Evolutionary conservation across 2,888 invertebrate species (phyloP), one percentile per base, ranked within the genome.

Genomic region (Chymomyza procnemis): DNA sequence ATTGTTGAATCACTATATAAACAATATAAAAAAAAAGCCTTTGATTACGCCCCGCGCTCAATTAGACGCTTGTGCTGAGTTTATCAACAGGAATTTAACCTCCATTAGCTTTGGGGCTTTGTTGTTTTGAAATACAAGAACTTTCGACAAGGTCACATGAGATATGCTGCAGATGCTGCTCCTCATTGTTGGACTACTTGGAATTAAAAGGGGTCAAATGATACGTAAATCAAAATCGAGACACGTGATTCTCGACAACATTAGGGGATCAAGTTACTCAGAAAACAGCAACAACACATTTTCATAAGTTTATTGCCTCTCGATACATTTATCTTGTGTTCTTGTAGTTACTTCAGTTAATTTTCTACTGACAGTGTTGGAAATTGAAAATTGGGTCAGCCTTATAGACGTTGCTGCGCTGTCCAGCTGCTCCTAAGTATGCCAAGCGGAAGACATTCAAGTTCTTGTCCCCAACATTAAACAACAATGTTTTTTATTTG

Each of bases 211-310:
- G 73, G 85, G 87, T 87, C 78, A 80, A 78, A 78, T 76, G 80
- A 85, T 75, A 80, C 66, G 69, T 67, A 75, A 78, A 71, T 67
- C 61, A 71, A 62, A 64, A 74, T 75, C 70, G 65, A 74, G 73
- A 77, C 78, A 85, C 82, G 79, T 85, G 85, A 88, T 87, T 80
- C 74, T 67, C 71, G 60, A 59, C 73, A 78, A 75, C 74, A 81
- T 85, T 81, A 74, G 75, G 80, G 77, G 76, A 80, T 86, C 85
- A 87, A 75, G 72, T 86, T 82, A 70, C 86, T 59, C 61, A 48
- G 76, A 74, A 58, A 58, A 58, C 12, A 58, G 41, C 18, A 34
- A 59, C 9, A 50, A 50, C 5, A 47, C 8, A n/a, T 47, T 47
- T 47, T 16, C 1, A 4, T 47, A 47, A 47, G 6, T 47, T 47